Evolutionary conservation across 2,888 invertebrate genomes (phyloP), one percentile per base, ranked within the genome.

Genomic region (Drosophila niveifrons): DNA sequence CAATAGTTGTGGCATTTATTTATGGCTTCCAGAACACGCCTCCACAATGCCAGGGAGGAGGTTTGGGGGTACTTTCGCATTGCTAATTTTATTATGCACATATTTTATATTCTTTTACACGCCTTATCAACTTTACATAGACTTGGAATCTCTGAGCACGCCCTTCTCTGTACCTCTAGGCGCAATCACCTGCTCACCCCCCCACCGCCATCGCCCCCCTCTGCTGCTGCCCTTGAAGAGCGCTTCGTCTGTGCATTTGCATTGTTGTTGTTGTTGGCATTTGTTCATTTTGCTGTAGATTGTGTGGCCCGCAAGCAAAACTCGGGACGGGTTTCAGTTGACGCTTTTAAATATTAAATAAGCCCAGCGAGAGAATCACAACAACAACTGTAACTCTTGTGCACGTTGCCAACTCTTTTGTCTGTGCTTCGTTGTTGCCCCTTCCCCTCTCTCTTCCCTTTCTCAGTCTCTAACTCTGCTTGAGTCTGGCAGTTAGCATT

Each of bases 1-100:
- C 56, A 57, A 57, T 44, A 57, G 56, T 36, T 57, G 34, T 23
- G 23, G 46, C 47, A 63, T 44, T 65, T 66, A 76, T 76, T 76
- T 76, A 74, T 71, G 47, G 53, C 13, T 29, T 17, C 47, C 15
- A 17, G 17, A 34, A 46, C 50, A 66, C 72, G 57, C 59, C 72
- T 36, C 4, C 51, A 4, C 53, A n/a, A 17, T 31, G 18, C 23
- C 0, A 48, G 34, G 11, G 34, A 13, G 17, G 3, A 13, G 11
- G 43, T 7, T 7, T 1, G 46, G 13, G 18, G 2, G 46, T 8
- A 1, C 9, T 29, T 39, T 63, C 29, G 51, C 62, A 58, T 46
- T 50, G 48, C 67, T 74, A 63, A 71, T 77, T 76, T 77, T 62
- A 77, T 77, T 77, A 77, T 77, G 77, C 77, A 67, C 77, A 77